Conservation (phyloP, 1,140 invertebrate species). For the Lanistes nyassanus region DNA sequence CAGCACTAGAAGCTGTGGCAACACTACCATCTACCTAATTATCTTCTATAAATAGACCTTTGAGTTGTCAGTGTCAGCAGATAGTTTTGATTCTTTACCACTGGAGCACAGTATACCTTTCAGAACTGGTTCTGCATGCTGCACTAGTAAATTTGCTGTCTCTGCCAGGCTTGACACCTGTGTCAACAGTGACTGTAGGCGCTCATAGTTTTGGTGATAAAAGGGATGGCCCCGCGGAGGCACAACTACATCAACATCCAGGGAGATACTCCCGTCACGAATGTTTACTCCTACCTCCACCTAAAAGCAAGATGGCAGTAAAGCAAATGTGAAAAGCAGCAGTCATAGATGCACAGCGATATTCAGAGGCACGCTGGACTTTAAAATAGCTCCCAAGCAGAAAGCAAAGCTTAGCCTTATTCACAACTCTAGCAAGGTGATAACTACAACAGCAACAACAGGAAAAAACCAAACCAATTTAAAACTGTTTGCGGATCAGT, state of each 20-base stretch:
- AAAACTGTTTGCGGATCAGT: too few species aligned
- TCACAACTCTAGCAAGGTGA: too few species aligned
- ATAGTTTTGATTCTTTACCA: not conserved
- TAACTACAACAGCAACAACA: too few species aligned
- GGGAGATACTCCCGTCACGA: conserved; percentile 31
- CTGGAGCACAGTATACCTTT: conserved; percentile 13
- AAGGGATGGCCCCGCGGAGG: conserved; percentile 11
- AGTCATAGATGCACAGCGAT: too few species aligned
- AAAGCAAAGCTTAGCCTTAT: too few species aligned
- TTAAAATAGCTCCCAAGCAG: too few species aligned
- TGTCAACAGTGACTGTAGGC: conserved; percentile 7
- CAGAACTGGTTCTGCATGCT: conserved; percentile 17
- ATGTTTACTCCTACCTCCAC: conserved; percentile 46
- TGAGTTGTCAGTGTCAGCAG: not conserved
- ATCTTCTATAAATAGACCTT: not conserved
- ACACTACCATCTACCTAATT: not conserved
- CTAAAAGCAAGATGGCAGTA: conserved; percentile 23
- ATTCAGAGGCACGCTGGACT: too few species aligned
- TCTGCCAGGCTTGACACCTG: conserved; percentile 11
- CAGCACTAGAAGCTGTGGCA: not conserved
- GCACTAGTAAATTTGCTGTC: conserved; percentile 1
- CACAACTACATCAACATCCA: too few species aligned
- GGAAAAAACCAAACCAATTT: too few species aligned
- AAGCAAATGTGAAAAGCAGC: too few species aligned
- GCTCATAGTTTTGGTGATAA: conserved; percentile 20